A percentile compares a stretch with the other conserved stretches of the same genome.
Evolutionary conservation across 2,888 invertebrate species (phyloP).

Genomic region (Idaea biselata): DNA sequence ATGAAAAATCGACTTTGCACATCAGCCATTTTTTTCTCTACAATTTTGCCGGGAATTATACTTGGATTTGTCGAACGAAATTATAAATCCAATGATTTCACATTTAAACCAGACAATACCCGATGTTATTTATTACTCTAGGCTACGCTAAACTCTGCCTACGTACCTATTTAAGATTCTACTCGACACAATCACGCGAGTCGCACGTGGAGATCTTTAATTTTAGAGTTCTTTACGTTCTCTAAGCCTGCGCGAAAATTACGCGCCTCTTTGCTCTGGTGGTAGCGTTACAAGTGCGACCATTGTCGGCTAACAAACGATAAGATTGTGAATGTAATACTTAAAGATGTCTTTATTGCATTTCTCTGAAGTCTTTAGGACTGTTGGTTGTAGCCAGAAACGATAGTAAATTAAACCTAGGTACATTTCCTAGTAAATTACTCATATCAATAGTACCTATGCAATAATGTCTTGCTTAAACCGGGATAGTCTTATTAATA

Average conservation of each 20-base stretch:
- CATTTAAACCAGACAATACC: no score
- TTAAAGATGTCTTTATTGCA: not conserved
- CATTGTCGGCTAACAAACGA: not conserved
- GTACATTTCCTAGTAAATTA: no score
- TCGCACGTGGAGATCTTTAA: not conserved
- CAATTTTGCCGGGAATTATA: no score
- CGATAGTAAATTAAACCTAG: no score
- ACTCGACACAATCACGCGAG: not conserved
- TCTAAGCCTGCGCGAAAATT: not conserved
- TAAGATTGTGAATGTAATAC: not conserved
- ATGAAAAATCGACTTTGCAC: no score
- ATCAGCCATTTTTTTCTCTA: no score
- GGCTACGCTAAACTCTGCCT: not conserved
- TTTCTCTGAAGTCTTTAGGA: not conserved
- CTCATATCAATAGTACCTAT: no score
- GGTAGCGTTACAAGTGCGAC: not conserved
- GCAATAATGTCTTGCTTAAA: no score
- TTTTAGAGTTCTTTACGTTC: not conserved
- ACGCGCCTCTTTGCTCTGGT: not conserved
- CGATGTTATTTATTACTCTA: not conserved
- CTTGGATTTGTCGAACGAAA: no score
- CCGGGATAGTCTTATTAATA: no score
- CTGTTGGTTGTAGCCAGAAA: no score
- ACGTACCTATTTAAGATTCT: not conserved
- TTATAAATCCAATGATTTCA: no score